Evolutionary conservation across 2,113 vertebrate genomes (phyloP).

Genomic region (Sceloporus undulatus): DNA sequence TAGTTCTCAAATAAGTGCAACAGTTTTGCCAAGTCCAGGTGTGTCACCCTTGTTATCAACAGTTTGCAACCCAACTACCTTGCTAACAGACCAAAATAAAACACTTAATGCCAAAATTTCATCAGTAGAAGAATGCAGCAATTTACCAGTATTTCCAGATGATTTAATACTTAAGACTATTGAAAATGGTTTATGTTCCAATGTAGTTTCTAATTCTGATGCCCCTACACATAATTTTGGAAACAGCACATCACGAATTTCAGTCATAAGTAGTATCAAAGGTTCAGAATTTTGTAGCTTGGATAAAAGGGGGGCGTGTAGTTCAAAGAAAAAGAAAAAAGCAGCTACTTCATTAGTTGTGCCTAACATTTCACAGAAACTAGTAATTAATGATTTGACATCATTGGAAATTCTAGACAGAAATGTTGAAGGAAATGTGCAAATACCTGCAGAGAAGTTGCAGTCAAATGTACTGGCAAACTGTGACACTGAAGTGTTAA

Average conservation of each 20-base stretch:
- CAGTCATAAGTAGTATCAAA: constrained; percentile 81
- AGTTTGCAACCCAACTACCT: constrained; percentile 66
- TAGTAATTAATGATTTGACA: constrained; percentile 69
- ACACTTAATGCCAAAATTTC: constrained; percentile 74
- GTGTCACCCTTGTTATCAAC: constrained; percentile 69
- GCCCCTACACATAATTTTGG: constrained; percentile 67
- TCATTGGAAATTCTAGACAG: constrained; percentile 69
- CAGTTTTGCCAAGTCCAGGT: constrained; percentile 70
- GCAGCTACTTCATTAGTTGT: constrained; percentile 62
- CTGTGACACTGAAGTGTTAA: constrained; percentile 77
- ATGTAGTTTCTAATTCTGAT: constrained; percentile 74
- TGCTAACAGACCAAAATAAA: constrained; percentile 77
- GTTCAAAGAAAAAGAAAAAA: constrained; percentile 83
- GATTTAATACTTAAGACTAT: constrained; percentile 77
- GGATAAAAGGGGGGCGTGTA: constrained; percentile 80
- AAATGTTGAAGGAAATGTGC: constrained; percentile 69
- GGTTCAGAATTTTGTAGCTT: constrained; percentile 68
- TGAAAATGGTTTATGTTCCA: constrained; percentile 75
- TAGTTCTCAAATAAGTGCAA: constrained; percentile 66
- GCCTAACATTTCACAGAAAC: constrained; percentile 67
- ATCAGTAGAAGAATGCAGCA: constrained; percentile 70
- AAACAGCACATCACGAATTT: constrained; percentile 73
- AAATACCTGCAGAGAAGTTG: constrained; percentile 68
- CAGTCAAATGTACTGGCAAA: constrained; percentile 75
- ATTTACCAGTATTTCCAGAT: constrained; percentile 70